Percentiles rank a stretch among this genome's conserved stretches.
Evolutionary conservation across 2,797 vertebrate species (phyloP).

Genomic region (Hydrocynus forskahlii): DNA sequence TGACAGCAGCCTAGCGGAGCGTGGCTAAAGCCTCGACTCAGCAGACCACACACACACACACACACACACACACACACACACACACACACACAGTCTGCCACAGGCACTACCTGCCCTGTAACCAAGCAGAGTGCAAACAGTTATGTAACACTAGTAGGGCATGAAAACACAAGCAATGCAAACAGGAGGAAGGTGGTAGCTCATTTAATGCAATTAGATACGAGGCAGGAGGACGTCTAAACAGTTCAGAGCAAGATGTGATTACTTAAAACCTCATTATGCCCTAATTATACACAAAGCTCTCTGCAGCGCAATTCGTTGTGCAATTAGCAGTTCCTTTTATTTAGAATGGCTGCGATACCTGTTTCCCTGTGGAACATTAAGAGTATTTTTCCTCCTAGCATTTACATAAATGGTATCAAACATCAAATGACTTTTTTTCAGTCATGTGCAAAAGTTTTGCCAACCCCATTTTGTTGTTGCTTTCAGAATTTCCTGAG

Average conservation of each 20-base stretch:
- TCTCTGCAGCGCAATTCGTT: slow-evolving; percentile 39
- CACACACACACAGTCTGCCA: slow-evolving; percentile 53
- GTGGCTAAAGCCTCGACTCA: slow-evolving; percentile 37
- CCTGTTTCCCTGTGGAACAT: not conserved
- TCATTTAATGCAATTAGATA: slow-evolving; percentile 30
- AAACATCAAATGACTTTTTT: too few species aligned
- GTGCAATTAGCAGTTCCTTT: slow-evolving; percentile 35
- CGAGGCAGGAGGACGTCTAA: slow-evolving; percentile 15
- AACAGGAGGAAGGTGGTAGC: slow-evolving; percentile 31
- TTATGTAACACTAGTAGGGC: slow-evolving; percentile 3
- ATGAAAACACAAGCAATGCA: slow-evolving; percentile 7
- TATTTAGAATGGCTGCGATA: slow-evolving; percentile 29
- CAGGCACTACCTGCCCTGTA: slow-evolving; percentile 69
- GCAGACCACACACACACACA: slow-evolving; percentile 1
- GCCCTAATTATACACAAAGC: slow-evolving; percentile 30
- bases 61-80: not conserved
- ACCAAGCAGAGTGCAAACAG: not conserved
- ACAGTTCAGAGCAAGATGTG: slow-evolving; percentile 23
- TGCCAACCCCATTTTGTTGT: too few species aligned
- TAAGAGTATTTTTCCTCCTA: too few species aligned
- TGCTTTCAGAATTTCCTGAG: too few species aligned
- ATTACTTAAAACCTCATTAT: slow-evolving; percentile 44
- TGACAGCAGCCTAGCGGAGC: slow-evolving; percentile 80
- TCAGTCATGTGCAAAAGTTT: too few species aligned
- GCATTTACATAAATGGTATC: too few species aligned